phyloP scores from a whole-genome alignment of 2,113 vertebrate species.

The Heterochromis multidens region DNA sequence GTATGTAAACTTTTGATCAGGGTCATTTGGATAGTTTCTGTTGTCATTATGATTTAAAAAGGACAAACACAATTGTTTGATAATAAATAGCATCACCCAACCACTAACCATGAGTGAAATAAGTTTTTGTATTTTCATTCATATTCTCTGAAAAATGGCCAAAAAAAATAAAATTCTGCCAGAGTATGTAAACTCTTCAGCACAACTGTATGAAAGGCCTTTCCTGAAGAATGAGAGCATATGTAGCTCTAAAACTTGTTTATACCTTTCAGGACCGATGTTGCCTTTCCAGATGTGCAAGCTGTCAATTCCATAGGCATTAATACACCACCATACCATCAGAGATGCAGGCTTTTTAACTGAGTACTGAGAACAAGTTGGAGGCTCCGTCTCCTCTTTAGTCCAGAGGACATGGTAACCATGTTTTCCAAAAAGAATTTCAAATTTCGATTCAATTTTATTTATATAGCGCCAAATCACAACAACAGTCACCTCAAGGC shows the following conservation, averaged over 20 bases:
- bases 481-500: too few relatives aligned
- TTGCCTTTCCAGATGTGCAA: neutral
- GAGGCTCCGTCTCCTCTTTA: neutral
- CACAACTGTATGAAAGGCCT: neutral
- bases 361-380: neutral
- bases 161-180: too few relatives aligned
- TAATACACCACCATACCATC: neutral
- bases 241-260: neutral
- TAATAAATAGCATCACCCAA: too few relatives aligned
- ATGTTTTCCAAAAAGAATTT: neutral
- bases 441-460: neutral
- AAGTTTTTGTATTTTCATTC: too few relatives aligned
- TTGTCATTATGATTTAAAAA: too few relatives aligned
- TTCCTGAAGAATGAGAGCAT: neutral
- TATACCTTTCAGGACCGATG: neutral
- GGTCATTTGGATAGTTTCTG: too few relatives aligned
- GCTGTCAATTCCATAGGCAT: neutral
- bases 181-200: too few relatives aligned
- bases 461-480: too few relatives aligned
- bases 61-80: too few relatives aligned
- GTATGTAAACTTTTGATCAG: too few relatives aligned
- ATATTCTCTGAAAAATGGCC: too few relatives aligned
- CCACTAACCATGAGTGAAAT: too few relatives aligned
- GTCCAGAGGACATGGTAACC: neutral
- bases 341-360: neutral